Base-by-base conservation (phyloP, 2,888 invertebrate species). In the Tridacna crocea region DNA sequence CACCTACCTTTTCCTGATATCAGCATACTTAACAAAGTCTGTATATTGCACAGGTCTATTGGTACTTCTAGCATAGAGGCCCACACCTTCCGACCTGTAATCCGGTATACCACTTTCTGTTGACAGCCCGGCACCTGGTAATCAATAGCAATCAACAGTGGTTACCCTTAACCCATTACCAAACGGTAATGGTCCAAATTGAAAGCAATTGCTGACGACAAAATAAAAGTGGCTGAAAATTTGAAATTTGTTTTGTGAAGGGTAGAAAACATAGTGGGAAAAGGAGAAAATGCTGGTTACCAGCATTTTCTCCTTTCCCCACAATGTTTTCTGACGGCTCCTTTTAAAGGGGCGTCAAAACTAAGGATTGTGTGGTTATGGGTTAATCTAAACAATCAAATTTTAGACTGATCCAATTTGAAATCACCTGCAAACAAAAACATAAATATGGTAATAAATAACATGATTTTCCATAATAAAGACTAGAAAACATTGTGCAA, bases 51-150 rank as follows among this genome's bases (percentile, higher is more conserved):
- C 96, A 0, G 99, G 99, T 91, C 97, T 96, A 90, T 96, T 96
- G 89, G 97, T 96, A 26, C 96, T 97, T 17, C 97, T 96, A 0
- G 98, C 98, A 94, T 98, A 99, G 13, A 99, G 95, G 0, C 99
- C 99, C 19, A 99, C 98, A 83, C 96, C 97, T 95, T 97, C 97
- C 0, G 98, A 98, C 89, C 99, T 96, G 93, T 99, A 99, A 94
- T 99, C 99, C 12, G 94, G 94, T 60, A 94, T 94, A 17, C 94
- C 94, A 90, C 94, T 94, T 96, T 99, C 99, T 0, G 99, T 99
- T 0, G 99, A 99, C 90, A 99, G 96, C 48, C 99, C 99, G 87
- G 99, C 99, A 19, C 99, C 99, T 86, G 58, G 17, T 75, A 4
- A 36, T 36, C 8, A 8, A 36, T 36, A 36, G 36, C 36, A 36